A percentile compares a stretch with the other conserved stretches of the same genome.
Evolutionary conservation across 1,140 invertebrate species (phyloP).

Genomic region (Drosophila athabasca): DNA sequence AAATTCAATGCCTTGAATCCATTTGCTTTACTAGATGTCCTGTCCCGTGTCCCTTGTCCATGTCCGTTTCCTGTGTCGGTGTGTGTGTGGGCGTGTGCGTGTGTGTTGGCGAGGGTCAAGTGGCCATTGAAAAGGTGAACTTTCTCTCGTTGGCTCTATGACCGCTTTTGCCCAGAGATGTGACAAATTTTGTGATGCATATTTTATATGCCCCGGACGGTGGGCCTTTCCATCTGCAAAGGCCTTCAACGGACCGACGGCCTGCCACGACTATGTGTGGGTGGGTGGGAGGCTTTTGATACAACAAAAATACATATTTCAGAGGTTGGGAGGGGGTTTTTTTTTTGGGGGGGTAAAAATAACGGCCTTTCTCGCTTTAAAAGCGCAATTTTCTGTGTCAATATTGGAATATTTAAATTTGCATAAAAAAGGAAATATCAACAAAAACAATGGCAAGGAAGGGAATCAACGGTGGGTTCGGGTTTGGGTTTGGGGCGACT

Average conservation of each 20-base stretch:
- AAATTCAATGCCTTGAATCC: conserved; percentile 70
- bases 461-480: background rate
- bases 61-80: background rate
- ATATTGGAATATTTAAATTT: conserved; percentile 69
- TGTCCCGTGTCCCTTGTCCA: no score
- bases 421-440: conserved; percentile 32
- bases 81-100: no score
- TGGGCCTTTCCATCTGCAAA: conserved; percentile 26
- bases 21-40: conserved; percentile 23
- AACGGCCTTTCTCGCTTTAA: conserved; percentile 48
- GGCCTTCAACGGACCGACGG: background rate
- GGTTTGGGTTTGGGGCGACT: conserved; percentile 4
- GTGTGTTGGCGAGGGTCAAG: conserved; percentile 58
- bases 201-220: conserved; percentile 50
- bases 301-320: conserved; percentile 41
- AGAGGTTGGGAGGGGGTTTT: background rate
- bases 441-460: conserved; percentile 11
- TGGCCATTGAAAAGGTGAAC: conserved; percentile 76
- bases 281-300: conserved; percentile 20
- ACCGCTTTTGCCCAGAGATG: conserved; percentile 56
- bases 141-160: conserved; percentile 40
- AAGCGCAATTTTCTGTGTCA: conserved; percentile 66
- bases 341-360: conserved; percentile 20
- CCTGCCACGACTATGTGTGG: conserved; percentile 6
- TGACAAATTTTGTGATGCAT: conserved; percentile 79